These are phyloP conservation scores for Girardinus metallicus DNA, from an alignment of 2,797 vertebrate species.

Conservation along the genomic window DNA sequence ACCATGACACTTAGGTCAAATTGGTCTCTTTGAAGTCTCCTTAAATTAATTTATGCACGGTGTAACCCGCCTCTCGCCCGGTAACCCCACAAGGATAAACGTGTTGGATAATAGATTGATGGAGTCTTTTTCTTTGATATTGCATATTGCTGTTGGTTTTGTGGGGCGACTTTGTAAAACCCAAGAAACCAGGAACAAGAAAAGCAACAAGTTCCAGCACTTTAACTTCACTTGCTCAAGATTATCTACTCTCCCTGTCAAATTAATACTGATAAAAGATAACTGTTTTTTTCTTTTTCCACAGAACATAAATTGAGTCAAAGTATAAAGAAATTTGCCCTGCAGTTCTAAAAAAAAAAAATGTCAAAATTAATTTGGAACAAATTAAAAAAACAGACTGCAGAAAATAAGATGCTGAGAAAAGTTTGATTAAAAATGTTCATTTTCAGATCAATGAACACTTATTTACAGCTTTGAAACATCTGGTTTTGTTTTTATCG, in stretches of 20 bases:
- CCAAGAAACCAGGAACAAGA: neutral
- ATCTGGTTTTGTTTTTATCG: constrained; percentile 1
- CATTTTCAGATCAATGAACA: neutral
- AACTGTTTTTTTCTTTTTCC: neutral
- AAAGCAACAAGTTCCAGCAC: neutral
- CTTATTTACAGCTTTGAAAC: neutral
- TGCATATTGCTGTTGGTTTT: neutral
- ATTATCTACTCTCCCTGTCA: neutral
- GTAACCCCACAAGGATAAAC: too few species aligned
- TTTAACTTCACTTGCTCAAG: neutral
- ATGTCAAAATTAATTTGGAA: neutral
- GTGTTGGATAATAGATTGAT: too few species aligned
- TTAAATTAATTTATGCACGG: too few species aligned
- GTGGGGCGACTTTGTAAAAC: neutral
- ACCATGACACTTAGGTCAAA: too few species aligned
- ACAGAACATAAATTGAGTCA: neutral
- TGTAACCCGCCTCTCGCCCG: too few species aligned
- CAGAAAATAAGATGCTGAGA: neutral
- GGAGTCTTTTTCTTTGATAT: neutral
- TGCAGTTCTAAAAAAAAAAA: neutral
- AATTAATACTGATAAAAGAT: neutral
- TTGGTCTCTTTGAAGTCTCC: too few species aligned
- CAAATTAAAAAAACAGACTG: neutral
- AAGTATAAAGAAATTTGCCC: neutral
- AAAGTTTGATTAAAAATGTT: neutral